Percentiles rank a stretch among this genome's conserved stretches.
phyloP scores from a whole-genome alignment of 2,797 vertebrate species.

The Muscicapa striata region DNA sequence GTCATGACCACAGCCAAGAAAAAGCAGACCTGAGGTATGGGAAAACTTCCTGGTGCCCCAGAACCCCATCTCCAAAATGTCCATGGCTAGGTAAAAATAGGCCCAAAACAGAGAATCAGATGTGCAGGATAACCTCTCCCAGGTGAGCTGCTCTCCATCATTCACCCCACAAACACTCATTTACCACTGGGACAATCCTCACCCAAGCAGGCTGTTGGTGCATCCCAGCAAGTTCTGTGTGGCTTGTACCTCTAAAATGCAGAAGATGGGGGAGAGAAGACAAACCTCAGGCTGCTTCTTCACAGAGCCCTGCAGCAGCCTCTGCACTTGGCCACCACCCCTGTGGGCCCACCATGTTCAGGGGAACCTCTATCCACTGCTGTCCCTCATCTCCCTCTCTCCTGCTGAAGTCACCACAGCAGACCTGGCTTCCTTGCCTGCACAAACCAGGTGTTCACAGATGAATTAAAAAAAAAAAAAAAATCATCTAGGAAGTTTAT shows the following conservation, averaged over 20 bases:
- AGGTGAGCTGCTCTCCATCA: background rate
- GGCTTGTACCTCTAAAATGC: background rate
- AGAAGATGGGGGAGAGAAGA: background rate
- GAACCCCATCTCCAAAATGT: background rate
- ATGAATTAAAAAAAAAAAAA: background rate
- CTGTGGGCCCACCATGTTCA: fast-evolving
- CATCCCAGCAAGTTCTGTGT: background rate
- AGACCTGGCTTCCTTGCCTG: background rate
- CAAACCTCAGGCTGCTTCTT: background rate
- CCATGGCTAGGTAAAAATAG: background rate
- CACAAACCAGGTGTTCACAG: fast-evolving
- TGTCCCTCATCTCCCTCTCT: background rate
- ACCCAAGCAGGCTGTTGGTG: background rate
- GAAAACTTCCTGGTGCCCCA: background rate
- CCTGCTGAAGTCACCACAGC: background rate
- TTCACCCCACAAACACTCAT: background rate
- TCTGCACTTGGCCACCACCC: background rate
- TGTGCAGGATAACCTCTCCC: background rate
- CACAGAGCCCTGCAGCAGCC: background rate
- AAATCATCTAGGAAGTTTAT: background rate
- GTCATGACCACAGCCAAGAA: background rate
- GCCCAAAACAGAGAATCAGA: background rate
- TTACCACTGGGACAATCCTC: background rate
- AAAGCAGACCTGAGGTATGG: background rate
- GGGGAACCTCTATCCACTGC: background rate